Evolutionary conservation across 2,113 vertebrate genomes (phyloP), one percentile per base, ranked within the genome.

Genomic region (Channa maculata): DNA sequence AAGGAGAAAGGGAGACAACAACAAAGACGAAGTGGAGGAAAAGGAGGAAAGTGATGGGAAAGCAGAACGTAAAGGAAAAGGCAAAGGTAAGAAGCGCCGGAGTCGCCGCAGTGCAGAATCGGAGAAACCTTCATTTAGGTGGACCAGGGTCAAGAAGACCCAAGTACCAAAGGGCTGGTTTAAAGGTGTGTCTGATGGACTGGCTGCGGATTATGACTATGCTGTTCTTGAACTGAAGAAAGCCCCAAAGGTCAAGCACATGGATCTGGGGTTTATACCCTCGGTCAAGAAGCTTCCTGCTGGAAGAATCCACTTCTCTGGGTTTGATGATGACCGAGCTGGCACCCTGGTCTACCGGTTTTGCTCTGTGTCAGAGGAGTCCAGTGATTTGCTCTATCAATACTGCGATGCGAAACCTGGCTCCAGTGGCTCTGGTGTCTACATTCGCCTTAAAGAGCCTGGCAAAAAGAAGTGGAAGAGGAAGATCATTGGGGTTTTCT

Each of bases 141-240:
- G 98, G 98, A 98, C 97, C 38, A 93, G 95, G 0, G 97, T 99
- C 76, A 97, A 96, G 88, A 94, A 95, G 39, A 98, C 96, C 0
- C 96, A 99, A 81, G 92, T 99, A 34, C 97, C 98, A 0, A 96
- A 96, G 86, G 98, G 98, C 68, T 99, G 98, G 98, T 96, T 96
- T 53, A 94, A 93, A 65, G 96, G 94, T 0, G 90, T 94, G 13
- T 84, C 94, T 0, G 91, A 87, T 0, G 93, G 93, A n/a, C 75
- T 96, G 1, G 87, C 94, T 61, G 87, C 97, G 1, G 97, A 98
- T 93, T 99, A 96, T 2, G 97, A 99, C 87, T 99, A 99, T 0
- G 97, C 97, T 0, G 88, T 99, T 54, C 92, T 99, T 73, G 97
- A 98, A 86, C 90, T 99, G 83, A 99, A 97, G 79, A 96, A 96